These are phyloP conservation scores for Reticulitermes speratus DNA, from an alignment of 1,140 invertebrate genomes.

Conservation along the genomic window DNA sequence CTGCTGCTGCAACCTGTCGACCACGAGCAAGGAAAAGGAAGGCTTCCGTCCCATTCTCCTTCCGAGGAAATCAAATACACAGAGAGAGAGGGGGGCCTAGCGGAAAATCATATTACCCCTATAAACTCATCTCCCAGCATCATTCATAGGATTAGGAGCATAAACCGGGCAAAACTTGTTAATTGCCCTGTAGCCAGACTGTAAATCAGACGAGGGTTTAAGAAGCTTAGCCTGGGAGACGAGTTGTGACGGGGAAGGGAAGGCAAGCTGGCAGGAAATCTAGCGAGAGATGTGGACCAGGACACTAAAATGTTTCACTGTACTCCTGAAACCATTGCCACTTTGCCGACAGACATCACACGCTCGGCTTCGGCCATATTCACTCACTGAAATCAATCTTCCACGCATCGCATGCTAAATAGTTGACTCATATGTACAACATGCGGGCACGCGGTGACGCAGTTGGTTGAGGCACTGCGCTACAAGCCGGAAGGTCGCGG, in stretches of 20 bases:
- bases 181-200: constrained; percentile 36
- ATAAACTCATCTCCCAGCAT: constrained; percentile 37
- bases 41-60: not conserved
- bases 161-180: constrained; percentile 37
- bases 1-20: constrained; percentile 27
- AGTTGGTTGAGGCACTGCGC: too few species aligned
- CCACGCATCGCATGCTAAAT: too few species aligned
- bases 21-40: not conserved
- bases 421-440: too few species aligned
- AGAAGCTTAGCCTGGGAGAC: constrained; percentile 36
- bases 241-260: constrained; percentile 20
- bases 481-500: too few species aligned
- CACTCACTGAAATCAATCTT: too few species aligned
- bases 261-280: not conserved
- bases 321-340: not conserved
- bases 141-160: constrained; percentile 38
- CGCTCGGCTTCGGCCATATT: too few species aligned
- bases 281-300: not conserved
- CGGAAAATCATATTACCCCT: constrained; percentile 36
- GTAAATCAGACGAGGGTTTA: constrained; percentile 38
- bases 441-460: too few species aligned
- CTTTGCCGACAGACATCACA: too few species aligned
- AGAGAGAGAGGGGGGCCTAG: constrained; percentile 17
- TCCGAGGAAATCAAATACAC: constrained; percentile 32
- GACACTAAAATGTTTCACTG: not conserved